Evolutionary conservation across 2,888 invertebrate genomes (phyloP).

Genomic region (Zygothrica quintamaculata): DNA sequence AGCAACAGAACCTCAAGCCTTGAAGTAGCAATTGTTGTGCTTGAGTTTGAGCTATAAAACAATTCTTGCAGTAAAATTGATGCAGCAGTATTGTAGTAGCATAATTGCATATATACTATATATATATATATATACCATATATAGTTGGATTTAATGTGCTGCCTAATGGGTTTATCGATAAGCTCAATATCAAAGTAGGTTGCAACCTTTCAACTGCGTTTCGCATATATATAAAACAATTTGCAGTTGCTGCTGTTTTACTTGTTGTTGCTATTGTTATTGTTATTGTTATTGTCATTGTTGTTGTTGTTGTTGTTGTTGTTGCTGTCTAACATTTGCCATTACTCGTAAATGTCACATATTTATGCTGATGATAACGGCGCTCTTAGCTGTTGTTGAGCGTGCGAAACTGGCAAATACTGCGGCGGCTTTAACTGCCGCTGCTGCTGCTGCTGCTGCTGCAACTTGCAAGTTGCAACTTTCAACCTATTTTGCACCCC

Average conservation of each 20-base stretch:
- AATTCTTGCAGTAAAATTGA: too few species aligned
- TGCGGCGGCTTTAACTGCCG: constrained; percentile 5
- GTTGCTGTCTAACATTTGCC: constrained; percentile 42
- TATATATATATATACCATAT: too few species aligned
- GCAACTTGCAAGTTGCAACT: neutral
- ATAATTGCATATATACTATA: too few species aligned
- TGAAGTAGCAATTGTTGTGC: too few species aligned
- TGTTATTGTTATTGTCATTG: constrained; percentile 29
- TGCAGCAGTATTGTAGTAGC: too few species aligned
- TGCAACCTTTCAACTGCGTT: constrained; percentile 52
- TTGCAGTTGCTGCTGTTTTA: constrained; percentile 24
- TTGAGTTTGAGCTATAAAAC: too few species aligned
- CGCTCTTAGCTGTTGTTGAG: constrained; percentile 53
- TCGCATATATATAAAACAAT: constrained; percentile 47
- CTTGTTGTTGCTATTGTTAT: constrained; percentile 21
- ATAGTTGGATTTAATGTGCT: too few species aligned
- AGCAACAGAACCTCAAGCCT: too few species aligned
- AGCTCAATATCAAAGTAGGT: constrained; percentile 1
- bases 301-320: constrained; percentile 35
- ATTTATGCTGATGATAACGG: constrained; percentile 71
- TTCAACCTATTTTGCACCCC: neutral
- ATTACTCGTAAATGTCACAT: constrained; percentile 58
- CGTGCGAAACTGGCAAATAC: constrained; percentile 62
- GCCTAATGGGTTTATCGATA: too few species aligned
- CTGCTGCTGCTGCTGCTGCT: constrained; percentile 3